phyloP scores from a whole-genome alignment of 2,888 invertebrate species.

The Toxonevra muliebris region DNA sequence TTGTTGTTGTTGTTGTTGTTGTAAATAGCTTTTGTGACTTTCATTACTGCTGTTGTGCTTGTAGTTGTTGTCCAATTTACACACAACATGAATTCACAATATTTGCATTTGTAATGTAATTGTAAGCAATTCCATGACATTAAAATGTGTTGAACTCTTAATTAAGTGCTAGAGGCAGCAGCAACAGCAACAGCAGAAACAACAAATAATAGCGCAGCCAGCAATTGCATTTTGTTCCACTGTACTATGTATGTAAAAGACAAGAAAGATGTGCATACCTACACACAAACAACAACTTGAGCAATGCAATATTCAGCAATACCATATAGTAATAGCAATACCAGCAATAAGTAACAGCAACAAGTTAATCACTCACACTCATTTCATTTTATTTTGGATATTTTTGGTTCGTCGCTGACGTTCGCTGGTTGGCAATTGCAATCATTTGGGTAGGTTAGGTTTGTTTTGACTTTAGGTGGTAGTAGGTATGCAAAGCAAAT shows the following conservation, averaged over 20 bases:
- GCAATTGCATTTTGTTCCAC: background rate
- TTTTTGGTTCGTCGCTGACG: conserved; percentile 12
- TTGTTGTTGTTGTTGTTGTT: conserved; percentile 18
- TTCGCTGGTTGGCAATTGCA: conserved; percentile 17
- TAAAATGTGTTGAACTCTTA: conserved; percentile 41
- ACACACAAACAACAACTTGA: conserved; percentile 1
- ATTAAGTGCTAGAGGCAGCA: conserved; percentile 37
- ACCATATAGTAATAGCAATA: conserved; percentile 14
- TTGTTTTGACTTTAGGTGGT: conserved; percentile 13
- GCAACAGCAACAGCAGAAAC: background rate
- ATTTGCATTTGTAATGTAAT: conserved; percentile 41
- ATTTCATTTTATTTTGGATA: too few relatives aligned
- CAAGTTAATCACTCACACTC: conserved; percentile 40
- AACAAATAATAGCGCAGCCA: too few relatives aligned
- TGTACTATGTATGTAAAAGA: background rate
- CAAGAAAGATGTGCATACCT: too few relatives aligned
- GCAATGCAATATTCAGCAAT: conserved; percentile 13
- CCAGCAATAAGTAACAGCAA: conserved; percentile 27
- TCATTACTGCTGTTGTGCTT: conserved; percentile 15
- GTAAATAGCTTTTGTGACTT: conserved; percentile 15
- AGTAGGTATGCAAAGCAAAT: background rate
- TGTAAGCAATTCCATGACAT: conserved; percentile 36
- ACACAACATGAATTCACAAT: conserved; percentile 32
- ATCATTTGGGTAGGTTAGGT: conserved; percentile 27
- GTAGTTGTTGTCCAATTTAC: conserved; percentile 27